Conservation (phyloP, 2,888 invertebrate species). For the Hirtodrosophila trivittata region DNA sequence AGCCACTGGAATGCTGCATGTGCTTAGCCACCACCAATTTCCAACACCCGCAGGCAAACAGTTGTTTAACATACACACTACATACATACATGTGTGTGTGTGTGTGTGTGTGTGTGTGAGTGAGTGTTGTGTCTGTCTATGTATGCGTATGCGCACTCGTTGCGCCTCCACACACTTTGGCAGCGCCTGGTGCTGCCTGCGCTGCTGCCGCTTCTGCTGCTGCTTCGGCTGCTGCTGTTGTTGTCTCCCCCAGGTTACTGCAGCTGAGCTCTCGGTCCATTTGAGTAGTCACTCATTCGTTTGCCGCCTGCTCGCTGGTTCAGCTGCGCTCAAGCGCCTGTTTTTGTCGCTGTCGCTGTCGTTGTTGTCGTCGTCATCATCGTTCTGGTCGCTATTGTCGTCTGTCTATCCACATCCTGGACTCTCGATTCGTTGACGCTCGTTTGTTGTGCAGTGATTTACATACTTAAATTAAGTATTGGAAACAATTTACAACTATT, state of each 20-base stretch:
- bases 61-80: constrained; percentile 35
- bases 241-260: constrained; percentile 69
- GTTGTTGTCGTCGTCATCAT: constrained; percentile 34
- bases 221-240: constrained; percentile 22
- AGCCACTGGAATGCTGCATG: constrained; percentile 67
- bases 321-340: constrained; percentile 72
- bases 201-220: constrained; percentile 23
- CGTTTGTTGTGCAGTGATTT: constrained; percentile 33
- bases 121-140: constrained; percentile 27
- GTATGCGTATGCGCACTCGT: constrained; percentile 75
- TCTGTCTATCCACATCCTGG: constrained; percentile 40
- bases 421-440: constrained; percentile 12
- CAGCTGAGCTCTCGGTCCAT: constrained; percentile 70
- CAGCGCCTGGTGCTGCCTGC: constrained; percentile 46
- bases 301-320: constrained; percentile 78
- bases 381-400: constrained; percentile 24
- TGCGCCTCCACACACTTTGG: constrained; percentile 63
- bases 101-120: constrained; percentile 28
- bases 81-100: constrained; percentile 15
- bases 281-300: constrained; percentile 76
- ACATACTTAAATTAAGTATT: constrained; percentile 6
- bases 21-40: constrained; percentile 61
- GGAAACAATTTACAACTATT: constrained; percentile 15
- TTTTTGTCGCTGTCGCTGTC: constrained; percentile 38
- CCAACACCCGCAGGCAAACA: constrained; percentile 63